Percentiles rank a stretch among this genome's conserved stretches.
phyloP scores from a whole-genome alignment of 2,888 invertebrate genomes.

The Trypoxylon attenuatum region DNA sequence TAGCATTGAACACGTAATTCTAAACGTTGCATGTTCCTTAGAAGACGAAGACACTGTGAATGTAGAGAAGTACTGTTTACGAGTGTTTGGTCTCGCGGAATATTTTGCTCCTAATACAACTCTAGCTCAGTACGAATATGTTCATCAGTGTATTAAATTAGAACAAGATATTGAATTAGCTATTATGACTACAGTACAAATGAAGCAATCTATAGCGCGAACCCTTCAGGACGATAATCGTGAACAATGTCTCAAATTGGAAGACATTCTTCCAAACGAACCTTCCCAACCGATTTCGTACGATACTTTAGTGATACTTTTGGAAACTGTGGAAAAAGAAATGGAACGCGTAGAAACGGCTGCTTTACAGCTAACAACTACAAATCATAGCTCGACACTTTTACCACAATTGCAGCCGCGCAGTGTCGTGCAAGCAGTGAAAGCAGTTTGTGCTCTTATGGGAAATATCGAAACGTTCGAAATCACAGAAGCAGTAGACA shows the following conservation, averaged over 20 bases:
- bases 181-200: constrained; percentile 77
- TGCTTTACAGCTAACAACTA: constrained; percentile 74
- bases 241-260: constrained; percentile 84
- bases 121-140: constrained; percentile 93
- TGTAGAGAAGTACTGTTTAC: constrained; percentile 78
- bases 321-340: constrained; percentile 90
- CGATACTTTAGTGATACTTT: constrained; percentile 88
- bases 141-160: constrained; percentile 93
- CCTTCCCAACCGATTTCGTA: constrained; percentile 85
- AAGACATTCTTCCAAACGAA: constrained; percentile 87
- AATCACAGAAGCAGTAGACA: constrained; percentile 85
- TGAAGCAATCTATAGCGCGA: constrained; percentile 83
- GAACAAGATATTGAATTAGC: constrained; percentile 89
- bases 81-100: constrained; percentile 92
- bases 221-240: constrained; percentile 88
- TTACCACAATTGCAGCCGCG: constrained; percentile 78
- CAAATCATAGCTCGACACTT: constrained; percentile 68
- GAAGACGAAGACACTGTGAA: constrained; percentile 83
- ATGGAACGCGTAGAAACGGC: constrained; percentile 84
- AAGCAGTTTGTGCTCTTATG: constrained; percentile 92
- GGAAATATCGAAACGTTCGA: constrained; percentile 93
- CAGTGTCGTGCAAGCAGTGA: constrained; percentile 92
- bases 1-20: constrained; percentile 89
- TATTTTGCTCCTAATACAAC: constrained; percentile 90
- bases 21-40: constrained; percentile 88